A percentile compares a stretch with the other conserved stretches of the same genome.
These are phyloP conservation scores for Drosophila carrolli DNA, from an alignment of 1,140 invertebrate species.

Conservation along the genomic window DNA sequence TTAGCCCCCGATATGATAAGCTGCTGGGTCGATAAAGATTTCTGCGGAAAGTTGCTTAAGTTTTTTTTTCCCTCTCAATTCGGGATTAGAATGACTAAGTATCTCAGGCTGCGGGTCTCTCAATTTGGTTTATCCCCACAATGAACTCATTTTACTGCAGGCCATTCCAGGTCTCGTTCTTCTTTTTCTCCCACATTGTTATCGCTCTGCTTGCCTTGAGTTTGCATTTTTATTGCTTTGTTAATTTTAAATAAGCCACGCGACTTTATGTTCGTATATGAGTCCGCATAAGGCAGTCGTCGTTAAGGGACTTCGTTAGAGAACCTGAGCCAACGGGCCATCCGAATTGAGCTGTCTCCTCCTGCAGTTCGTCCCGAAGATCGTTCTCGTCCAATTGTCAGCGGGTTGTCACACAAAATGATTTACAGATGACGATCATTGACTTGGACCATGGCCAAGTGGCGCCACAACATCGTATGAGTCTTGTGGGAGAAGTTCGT, in stretches of 20 bases:
- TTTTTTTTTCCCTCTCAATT: conserved; percentile 11
- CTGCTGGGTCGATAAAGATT: conserved; percentile 51
- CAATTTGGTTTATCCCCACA: conserved; percentile 19
- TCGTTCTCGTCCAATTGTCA: conserved; percentile 65
- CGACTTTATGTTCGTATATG: conserved; percentile 57
- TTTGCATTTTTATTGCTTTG: conserved; percentile 79
- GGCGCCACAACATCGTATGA: conserved; percentile 46
- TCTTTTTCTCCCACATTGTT: conserved; percentile 46
- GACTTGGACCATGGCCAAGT: conserved; percentile 25
- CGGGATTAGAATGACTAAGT: conserved; percentile 29
- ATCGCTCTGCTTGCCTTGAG: conserved; percentile 39
- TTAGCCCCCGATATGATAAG: conserved; percentile 66
- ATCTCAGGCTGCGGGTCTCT: not conserved
- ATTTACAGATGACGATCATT: conserved; percentile 59
- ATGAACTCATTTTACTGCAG: conserved; percentile 46
- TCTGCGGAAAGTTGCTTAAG: conserved; percentile 38
- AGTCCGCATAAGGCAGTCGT: conserved; percentile 12
- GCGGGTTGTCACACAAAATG: conserved; percentile 80
- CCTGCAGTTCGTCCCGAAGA: not conserved
- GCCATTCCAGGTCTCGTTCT: conserved; percentile 19
- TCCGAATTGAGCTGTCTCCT: conserved; percentile 55
- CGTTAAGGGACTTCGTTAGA: conserved; percentile 54
- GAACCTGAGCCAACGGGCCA: conserved; percentile 7
- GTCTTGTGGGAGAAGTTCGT: conserved; percentile 19
- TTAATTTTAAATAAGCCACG: conserved; percentile 81